Percentiles rank a stretch among this genome's conserved stretches.
Conservation (phyloP, 2,888 invertebrate species). For the Neoscelio sp. region DNA sequence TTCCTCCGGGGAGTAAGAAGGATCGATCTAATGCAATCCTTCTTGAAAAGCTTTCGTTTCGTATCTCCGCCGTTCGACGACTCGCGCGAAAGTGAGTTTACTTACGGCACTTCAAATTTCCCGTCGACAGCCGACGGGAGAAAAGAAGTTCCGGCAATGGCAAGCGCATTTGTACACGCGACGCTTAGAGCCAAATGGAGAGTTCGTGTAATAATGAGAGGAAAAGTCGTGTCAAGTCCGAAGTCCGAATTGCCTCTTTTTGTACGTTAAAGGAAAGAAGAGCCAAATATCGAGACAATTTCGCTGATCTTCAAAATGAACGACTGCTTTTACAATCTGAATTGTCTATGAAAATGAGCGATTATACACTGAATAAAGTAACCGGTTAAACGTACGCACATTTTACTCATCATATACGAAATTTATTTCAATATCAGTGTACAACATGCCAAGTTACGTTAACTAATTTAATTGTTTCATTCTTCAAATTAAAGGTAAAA, state of each 20-base stretch:
- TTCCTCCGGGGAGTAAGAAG: constrained; percentile 47
- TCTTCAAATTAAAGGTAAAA: too few species aligned
- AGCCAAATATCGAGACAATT: too few species aligned
- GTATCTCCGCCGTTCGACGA: background rate
- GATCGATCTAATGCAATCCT: constrained; percentile 54
- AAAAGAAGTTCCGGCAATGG: constrained; percentile 3
- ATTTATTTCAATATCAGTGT: too few species aligned
- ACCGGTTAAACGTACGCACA: too few species aligned
- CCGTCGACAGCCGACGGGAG: constrained; percentile 26
- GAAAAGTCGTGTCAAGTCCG: constrained; percentile 13
- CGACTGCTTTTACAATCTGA: too few species aligned
- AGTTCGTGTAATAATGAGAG: constrained; percentile 54
- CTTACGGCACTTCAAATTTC: constrained; percentile 58
- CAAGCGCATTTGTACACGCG: constrained; percentile 21
- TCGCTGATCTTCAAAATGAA: too few species aligned
- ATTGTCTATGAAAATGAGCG: too few species aligned
- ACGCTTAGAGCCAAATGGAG: constrained; percentile 27
- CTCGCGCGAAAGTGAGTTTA: constrained; percentile 37
- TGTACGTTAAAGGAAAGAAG: too few species aligned
- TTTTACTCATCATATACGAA: too few species aligned
- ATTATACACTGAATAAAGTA: too few species aligned
- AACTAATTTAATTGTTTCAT: too few species aligned
- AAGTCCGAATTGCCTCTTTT: constrained; percentile 44
- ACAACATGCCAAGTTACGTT: too few species aligned
- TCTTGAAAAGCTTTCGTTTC: constrained; percentile 18